A percentile compares a stretch with the other conserved stretches of the same genome.
Conservation (phyloP, 2,888 invertebrate species). For the Cataglyphis albicans region DNA sequence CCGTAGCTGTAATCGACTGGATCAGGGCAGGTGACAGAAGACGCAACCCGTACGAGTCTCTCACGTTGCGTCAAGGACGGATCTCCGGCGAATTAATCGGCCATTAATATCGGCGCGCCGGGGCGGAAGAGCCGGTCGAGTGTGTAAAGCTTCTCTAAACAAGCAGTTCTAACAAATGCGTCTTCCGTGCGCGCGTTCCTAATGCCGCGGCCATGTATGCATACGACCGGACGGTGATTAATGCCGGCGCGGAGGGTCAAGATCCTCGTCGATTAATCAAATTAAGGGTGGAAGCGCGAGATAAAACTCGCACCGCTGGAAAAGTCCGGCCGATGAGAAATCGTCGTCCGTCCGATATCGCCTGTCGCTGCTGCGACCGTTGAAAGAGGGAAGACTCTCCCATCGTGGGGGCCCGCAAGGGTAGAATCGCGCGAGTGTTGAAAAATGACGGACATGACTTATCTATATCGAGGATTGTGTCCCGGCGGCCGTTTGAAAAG, state of each 20-base stretch:
- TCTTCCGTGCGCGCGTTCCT: conserved; percentile 65
- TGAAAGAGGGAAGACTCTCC: conserved; percentile 75
- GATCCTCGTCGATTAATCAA: conserved; percentile 86
- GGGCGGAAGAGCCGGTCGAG: conserved; percentile 80
- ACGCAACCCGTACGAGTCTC: conserved; percentile 26
- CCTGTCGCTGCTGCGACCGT: conserved; percentile 66
- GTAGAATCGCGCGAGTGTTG: conserved; percentile 64
- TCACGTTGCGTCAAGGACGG: conserved; percentile 66
- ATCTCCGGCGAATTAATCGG: conserved; percentile 84
- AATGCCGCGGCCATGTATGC: conserved; percentile 85
- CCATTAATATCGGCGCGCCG: conserved; percentile 83
- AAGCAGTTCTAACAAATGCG: conserved; percentile 84
- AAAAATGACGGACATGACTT: conserved; percentile 85
- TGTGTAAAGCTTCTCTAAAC: conserved; percentile 85
- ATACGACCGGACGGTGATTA: conserved; percentile 84
- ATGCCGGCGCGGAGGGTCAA: conserved; percentile 81
- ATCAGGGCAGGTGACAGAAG: conserved; percentile 29
- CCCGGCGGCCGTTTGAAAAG: conserved; percentile 71
- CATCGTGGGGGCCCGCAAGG: neutral
- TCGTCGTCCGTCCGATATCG: conserved; percentile 59
- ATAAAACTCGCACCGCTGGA: conserved; percentile 84
- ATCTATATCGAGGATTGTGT: conserved; percentile 82
- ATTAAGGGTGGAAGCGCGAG: conserved; percentile 85
- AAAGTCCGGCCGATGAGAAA: conserved; percentile 77
- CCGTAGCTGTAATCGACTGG: neutral